Evolutionary conservation across 1,140 invertebrate species (phyloP).

Genomic region (Camponotus pennsylvanicus): DNA sequence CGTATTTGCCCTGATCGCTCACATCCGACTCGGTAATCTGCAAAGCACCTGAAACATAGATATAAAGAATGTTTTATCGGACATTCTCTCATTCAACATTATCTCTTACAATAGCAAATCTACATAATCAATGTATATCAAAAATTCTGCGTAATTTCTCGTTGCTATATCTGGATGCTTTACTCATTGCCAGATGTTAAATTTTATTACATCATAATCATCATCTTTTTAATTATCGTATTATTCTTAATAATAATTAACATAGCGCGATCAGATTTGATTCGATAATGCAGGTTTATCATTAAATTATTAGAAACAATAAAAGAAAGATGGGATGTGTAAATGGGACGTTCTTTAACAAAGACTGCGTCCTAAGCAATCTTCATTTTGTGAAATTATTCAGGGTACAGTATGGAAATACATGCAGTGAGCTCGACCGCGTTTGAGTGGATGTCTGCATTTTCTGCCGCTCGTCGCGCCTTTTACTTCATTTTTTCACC

Average conservation of each 20-base stretch:
- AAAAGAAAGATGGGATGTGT: not conserved
- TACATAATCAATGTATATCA: not conserved
- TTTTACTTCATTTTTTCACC: slow-evolving; percentile 61
- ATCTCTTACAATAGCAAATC: not conserved
- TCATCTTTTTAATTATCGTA: not conserved
- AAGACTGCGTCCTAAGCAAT: slow-evolving; percentile 4
- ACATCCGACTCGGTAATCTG: slow-evolving; percentile 96
- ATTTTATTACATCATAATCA: not conserved
- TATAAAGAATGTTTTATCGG: not conserved
- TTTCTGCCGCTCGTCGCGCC: not conserved
- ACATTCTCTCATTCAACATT: not conserved
- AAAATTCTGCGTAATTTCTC: not conserved
- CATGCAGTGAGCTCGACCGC: not conserved
- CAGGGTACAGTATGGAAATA: slow-evolving; percentile 21
- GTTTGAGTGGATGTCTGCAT: slow-evolving; percentile 29
- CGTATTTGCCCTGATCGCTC: slow-evolving; percentile 96
- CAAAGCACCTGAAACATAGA: slow-evolving; percentile 91
- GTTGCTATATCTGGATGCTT: not conserved
- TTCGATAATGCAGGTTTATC: not conserved
- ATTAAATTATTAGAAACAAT: slow-evolving; percentile 8
- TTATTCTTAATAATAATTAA: slow-evolving; percentile 10
- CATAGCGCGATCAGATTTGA: not conserved
- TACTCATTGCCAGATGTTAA: not conserved
- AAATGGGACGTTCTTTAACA: not conserved
- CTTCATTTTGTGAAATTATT: slow-evolving; percentile 33